Evolutionary conservation across 2,113 vertebrate species (phyloP).

Genomic region (Equus przewalskii): DNA sequence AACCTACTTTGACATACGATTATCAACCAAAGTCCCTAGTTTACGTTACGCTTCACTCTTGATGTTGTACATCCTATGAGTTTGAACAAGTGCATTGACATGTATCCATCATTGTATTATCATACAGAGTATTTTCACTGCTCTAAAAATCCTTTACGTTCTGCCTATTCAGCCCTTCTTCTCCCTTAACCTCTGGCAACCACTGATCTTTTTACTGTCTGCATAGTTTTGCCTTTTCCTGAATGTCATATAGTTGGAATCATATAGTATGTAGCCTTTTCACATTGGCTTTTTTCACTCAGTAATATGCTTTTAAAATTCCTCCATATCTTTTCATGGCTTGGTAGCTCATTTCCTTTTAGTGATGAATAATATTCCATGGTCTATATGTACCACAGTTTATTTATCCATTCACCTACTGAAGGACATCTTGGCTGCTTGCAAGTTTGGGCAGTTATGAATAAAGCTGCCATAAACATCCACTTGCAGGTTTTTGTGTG

Average conservation of each 20-base stretch:
- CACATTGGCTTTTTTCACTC: neutral
- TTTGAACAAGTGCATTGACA: neutral
- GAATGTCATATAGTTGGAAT: neutral
- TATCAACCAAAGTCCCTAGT: neutral
- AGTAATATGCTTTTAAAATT: neutral
- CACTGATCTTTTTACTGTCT: neutral
- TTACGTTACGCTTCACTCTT: neutral
- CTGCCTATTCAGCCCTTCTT: neutral
- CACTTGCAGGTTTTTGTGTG: neutral
- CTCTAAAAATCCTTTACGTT: neutral
- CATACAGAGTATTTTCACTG: neutral
- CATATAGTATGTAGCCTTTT: neutral
- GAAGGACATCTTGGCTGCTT: neutral
- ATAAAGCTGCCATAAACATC: neutral
- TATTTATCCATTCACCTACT: neutral
- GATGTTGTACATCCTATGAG: neutral
- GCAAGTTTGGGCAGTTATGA: neutral
- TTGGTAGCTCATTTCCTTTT: neutral
- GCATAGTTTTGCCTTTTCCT: neutral
- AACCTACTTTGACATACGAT: neutral
- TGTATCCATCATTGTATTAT: no score
- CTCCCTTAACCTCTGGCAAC: neutral
- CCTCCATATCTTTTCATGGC: neutral
- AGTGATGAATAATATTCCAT: neutral
- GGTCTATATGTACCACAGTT: neutral